phyloP scores from a whole-genome alignment of 2,113 vertebrate genomes.

The Anseranas semipalmata region DNA sequence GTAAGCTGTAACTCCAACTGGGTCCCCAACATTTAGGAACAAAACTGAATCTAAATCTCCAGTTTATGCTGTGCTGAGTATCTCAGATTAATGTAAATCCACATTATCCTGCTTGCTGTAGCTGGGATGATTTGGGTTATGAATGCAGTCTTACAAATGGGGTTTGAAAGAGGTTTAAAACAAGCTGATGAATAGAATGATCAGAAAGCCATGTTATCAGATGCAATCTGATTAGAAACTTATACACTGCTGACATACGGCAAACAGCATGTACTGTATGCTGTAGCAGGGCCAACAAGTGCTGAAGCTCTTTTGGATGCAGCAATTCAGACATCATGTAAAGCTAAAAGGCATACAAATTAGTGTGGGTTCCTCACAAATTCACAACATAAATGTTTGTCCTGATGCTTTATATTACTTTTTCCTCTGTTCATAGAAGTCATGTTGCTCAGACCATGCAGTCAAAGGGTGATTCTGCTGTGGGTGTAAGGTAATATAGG shows the following conservation, averaged over 20 bases:
- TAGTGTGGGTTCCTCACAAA: not conserved
- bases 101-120: slow-evolving; percentile 57
- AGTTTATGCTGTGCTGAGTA: slow-evolving; percentile 64
- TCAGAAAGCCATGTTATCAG: slow-evolving; percentile 52
- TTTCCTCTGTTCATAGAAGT: not conserved
- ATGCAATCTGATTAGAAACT: slow-evolving; percentile 50
- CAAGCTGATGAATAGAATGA: slow-evolving; percentile 63
- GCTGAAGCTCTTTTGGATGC: not conserved
- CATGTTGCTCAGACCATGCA: not conserved
- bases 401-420: not conserved
- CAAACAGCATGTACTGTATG: not conserved
- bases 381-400: not conserved
- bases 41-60: slow-evolving; percentile 61
- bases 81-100: slow-evolving; percentile 70
- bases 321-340: not conserved
- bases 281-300: not conserved
- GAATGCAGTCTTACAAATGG: slow-evolving; percentile 47
- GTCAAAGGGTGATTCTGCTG: not conserved
- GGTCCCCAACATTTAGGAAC: slow-evolving; percentile 48
- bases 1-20: slow-evolving; percentile 38
- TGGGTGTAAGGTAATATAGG: not conserved
- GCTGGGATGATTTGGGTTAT: slow-evolving; percentile 52
- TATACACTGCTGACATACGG: slow-evolving; percentile 1
- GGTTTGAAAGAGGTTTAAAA: slow-evolving; percentile 57
- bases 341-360: not conserved